These are phyloP conservation scores for Loris lydekkerianus DNA, from an alignment of 2,797 vertebrate genomes.

Conservation along the genomic window DNA sequence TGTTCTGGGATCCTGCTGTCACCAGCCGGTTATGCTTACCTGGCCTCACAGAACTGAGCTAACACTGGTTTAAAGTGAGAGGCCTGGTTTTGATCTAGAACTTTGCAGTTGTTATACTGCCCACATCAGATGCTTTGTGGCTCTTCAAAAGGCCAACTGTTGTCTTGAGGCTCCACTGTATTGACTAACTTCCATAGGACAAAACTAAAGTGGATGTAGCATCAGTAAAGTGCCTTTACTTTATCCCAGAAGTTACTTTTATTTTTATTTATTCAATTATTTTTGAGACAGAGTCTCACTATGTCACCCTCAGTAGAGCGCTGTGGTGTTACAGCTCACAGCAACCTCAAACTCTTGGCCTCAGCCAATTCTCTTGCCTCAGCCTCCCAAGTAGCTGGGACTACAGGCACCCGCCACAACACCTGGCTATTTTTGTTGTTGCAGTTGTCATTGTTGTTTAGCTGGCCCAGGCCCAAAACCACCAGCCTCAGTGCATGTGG, in stretches of 20 bases:
- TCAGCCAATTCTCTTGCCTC: too few species aligned
- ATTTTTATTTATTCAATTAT: too few species aligned
- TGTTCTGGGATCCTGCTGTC: slow-evolving; percentile 50
- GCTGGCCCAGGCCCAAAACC: too few species aligned
- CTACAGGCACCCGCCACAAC: too few species aligned
- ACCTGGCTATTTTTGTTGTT: too few species aligned
- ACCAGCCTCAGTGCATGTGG: too few species aligned
- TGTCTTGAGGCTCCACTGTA: neutral
- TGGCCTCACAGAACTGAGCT: neutral
- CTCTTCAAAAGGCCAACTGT: slow-evolving; percentile 26
- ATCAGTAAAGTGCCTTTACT: neutral
- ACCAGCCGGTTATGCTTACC: slow-evolving; percentile 41
- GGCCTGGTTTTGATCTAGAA: slow-evolving; percentile 66
- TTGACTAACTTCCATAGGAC: neutral
- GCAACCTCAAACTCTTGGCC: too few species aligned
- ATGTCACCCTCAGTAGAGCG: too few species aligned
- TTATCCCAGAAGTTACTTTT: neutral
- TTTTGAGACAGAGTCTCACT: too few species aligned
- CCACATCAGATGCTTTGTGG: slow-evolving; percentile 11
- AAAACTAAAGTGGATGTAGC: slow-evolving; percentile 3
- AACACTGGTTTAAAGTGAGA: slow-evolving; percentile 41
- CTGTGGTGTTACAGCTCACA: too few species aligned
- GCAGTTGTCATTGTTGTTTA: too few species aligned
- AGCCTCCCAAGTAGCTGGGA: too few species aligned
- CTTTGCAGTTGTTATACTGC: slow-evolving; percentile 45